Evolutionary conservation across 2,113 vertebrate genomes (phyloP).

Genomic region (Mesitornis unicolor): DNA sequence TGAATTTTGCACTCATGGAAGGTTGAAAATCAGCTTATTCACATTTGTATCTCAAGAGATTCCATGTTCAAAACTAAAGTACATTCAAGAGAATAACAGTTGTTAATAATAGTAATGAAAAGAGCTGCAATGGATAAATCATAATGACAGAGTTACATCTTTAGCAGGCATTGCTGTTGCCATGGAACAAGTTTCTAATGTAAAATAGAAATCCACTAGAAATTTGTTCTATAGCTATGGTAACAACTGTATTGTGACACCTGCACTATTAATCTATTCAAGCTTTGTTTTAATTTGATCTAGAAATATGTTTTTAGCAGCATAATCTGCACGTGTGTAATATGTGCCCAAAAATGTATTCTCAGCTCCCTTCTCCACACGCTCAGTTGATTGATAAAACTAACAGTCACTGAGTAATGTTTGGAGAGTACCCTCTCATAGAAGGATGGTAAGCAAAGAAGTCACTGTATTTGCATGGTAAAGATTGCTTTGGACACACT

Average conservation of each 20-base stretch:
- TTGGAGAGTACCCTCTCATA: background rate
- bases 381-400: background rate
- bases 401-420: background rate
- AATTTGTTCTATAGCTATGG: conserved; percentile 63
- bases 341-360: conserved; percentile 4
- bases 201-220: conserved; percentile 61
- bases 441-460: background rate
- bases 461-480: background rate
- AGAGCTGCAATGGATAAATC: conserved; percentile 65
- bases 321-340: background rate
- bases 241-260: conserved; percentile 35
- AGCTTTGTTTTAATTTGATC: conserved; percentile 17
- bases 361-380: background rate
- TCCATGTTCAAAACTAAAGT: conserved; percentile 38
- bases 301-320: conserved; percentile 7
- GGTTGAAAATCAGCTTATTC: conserved; percentile 41
- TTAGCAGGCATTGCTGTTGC: conserved; percentile 64
- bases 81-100: conserved; percentile 42
- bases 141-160: conserved; percentile 31
- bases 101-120: conserved; percentile 57
- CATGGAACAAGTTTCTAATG: conserved; percentile 59
- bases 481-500: background rate
- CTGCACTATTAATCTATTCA: background rate
- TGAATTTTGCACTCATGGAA: conserved; percentile 24
- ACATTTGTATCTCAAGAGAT: conserved; percentile 31